Percentiles rank a stretch among this genome's conserved stretches.
These are phyloP conservation scores for Ibycter americanus DNA, from an alignment of 2,797 vertebrate species.

Conservation along the genomic window DNA sequence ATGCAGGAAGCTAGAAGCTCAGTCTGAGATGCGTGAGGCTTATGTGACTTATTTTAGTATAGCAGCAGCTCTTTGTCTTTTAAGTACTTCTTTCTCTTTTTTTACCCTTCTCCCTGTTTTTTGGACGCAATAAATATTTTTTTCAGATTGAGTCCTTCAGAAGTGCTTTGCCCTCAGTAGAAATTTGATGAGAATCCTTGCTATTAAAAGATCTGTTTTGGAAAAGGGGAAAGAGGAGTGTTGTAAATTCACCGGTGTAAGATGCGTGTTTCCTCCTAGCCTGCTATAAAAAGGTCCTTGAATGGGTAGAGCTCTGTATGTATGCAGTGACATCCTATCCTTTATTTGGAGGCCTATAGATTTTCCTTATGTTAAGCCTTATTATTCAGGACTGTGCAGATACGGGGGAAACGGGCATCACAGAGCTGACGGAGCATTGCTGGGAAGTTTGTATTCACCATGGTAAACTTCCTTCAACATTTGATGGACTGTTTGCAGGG, in stretches of 20 bases:
- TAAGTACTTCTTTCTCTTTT: not conserved
- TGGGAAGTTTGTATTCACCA: not conserved
- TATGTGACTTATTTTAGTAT: not conserved
- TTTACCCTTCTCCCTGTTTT: not conserved
- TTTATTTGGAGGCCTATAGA: not conserved
- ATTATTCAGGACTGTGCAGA: not conserved
- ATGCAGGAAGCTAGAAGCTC: not conserved
- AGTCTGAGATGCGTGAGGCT: not conserved
- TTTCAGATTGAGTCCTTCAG: not conserved
- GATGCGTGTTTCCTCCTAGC: not conserved
- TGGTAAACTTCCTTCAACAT: not conserved
- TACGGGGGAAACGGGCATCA: not conserved
- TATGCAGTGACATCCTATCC: not conserved
- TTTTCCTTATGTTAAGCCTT: not conserved
- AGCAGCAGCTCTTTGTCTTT: not conserved
- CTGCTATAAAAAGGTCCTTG: not conserved
- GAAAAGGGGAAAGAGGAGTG: not conserved
- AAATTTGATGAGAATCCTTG: not conserved
- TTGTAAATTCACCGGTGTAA: not conserved
- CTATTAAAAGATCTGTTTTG: not conserved
- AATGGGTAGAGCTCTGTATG: not conserved
- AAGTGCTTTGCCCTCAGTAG: not conserved
- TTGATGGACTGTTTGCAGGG: not conserved
- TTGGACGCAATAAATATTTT: not conserved
- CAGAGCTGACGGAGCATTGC: not conserved